Conservation (phyloP, 2,113 vertebrate species). For the Hylia prasina region DNA sequence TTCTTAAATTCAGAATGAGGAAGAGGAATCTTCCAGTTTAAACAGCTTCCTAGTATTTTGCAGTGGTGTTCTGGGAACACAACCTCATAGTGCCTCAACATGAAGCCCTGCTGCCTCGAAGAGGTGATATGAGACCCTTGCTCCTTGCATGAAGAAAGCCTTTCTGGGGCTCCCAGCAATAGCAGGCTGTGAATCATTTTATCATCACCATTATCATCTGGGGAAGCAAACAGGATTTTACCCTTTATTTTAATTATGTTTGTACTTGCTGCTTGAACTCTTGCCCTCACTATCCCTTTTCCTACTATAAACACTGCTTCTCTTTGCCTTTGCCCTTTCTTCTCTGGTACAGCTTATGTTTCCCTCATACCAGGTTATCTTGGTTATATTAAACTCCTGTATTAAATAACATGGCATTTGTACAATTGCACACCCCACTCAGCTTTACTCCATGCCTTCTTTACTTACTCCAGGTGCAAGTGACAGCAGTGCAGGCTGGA, state of each 20-base stretch:
- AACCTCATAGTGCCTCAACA: background rate
- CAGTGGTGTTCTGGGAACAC: background rate
- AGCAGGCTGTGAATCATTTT: background rate
- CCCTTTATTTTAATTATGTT: background rate
- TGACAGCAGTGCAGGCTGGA: background rate
- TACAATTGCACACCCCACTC: background rate
- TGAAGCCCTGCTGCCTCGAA: background rate
- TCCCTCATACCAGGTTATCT: background rate
- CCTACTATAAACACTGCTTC: background rate
- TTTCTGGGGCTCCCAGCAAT: background rate
- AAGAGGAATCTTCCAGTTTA: background rate
- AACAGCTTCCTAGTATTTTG: background rate
- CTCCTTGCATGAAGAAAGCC: rapidly evolving
- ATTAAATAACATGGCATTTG: background rate
- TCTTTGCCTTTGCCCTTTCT: background rate
- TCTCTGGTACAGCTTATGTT: background rate
- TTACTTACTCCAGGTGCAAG: background rate
- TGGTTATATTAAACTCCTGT: background rate
- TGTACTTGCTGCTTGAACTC: background rate
- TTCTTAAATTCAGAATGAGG: background rate
- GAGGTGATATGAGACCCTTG: background rate
- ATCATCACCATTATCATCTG: rapidly evolving
- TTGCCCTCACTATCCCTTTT: background rate
- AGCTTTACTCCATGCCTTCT: background rate
- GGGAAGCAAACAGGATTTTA: background rate